Base-by-base conservation (phyloP, 2,113 vertebrate species). In the Indri indri region DNA sequence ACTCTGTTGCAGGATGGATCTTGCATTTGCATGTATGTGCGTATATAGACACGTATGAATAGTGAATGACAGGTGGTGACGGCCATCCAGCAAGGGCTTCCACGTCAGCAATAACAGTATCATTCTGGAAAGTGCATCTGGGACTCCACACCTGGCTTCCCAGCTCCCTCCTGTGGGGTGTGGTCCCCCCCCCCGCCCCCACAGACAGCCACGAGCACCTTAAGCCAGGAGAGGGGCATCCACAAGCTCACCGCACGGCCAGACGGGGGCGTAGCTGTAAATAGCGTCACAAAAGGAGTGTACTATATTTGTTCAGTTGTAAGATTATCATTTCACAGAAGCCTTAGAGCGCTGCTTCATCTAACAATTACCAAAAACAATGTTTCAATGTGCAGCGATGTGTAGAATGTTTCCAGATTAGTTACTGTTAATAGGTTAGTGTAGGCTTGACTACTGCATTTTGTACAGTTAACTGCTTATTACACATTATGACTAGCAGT, bases 401-500 rank as follows among this genome's bases (percentile, higher is more conserved):
- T 96, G 90, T 95, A 94, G 95, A 92, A 81, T 94, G 93, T 97
- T 97, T 98, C 97, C 96, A 90, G 91, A 97, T 83, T 80, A 97
- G 98, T 88, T 96, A 11, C 97, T 63, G 47, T 92, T 97, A 73
- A 79, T 94, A 84, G 97, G 97, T 97, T 98, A 98, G 98, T 87
- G 97, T 98, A 95, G 95, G 95, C 97, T 97, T 97, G 97, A 98
- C 93, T 96, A 97, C 99, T 98, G 98, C 98, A 96, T 98, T 98
- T 98, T 98, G 97, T 99, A 98, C 98, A 98, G 93, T 98, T 97
- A 98, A 91, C 98, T 30, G 98, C 98, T 99, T 99, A 98, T 92
- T 97, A 92, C 13, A 16, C 89, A 1, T 65, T 97, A 98, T 98
- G 98, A 94, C 97, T 98, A 99, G 98, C 98, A 98, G 91, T 63